Percentiles rank a stretch among this genome's conserved stretches.
Conservation (phyloP, 2,888 invertebrate genomes). For the Phalangium opilio region DNA sequence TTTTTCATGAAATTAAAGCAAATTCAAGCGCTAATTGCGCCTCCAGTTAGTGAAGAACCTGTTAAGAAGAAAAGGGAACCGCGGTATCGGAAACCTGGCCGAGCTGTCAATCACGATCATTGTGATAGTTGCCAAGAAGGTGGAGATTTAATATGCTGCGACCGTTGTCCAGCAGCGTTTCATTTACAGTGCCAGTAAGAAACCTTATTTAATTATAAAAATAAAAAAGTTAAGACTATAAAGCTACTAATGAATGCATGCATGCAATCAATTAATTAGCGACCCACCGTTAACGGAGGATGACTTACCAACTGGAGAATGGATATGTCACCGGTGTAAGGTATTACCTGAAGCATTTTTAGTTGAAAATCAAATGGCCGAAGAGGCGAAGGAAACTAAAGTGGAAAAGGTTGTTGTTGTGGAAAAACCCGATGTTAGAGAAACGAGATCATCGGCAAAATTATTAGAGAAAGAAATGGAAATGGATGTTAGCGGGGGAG, state of each 20-base stretch:
- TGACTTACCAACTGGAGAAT: conserved; percentile 77
- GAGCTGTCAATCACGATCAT: conserved; percentile 58
- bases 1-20: conserved; percentile 40
- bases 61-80: conserved; percentile 12
- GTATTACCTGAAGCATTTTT: not conserved
- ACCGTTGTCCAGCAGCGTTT: conserved; percentile 88
- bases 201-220: not conserved
- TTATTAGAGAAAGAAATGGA: not conserved
- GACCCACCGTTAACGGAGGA: conserved; percentile 81
- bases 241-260: too few relatives aligned
- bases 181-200: conserved; percentile 86
- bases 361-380: not conserved
- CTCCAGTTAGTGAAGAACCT: conserved; percentile 59
- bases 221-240: too few relatives aligned
- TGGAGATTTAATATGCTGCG: conserved; percentile 87
- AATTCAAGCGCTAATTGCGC: conserved; percentile 73
- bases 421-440: not conserved
- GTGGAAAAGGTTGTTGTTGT: not conserved
- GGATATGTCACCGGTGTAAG: conserved; percentile 74
- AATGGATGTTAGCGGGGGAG: not conserved
- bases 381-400: not conserved
- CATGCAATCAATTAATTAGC: conserved; percentile 38
- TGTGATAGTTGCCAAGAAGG: conserved; percentile 91
- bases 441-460: not conserved
- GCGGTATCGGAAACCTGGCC: conserved; percentile 27